Conservation (phyloP, 92 coral and sea anemone species). For the Bergia puertoricense region DNA sequence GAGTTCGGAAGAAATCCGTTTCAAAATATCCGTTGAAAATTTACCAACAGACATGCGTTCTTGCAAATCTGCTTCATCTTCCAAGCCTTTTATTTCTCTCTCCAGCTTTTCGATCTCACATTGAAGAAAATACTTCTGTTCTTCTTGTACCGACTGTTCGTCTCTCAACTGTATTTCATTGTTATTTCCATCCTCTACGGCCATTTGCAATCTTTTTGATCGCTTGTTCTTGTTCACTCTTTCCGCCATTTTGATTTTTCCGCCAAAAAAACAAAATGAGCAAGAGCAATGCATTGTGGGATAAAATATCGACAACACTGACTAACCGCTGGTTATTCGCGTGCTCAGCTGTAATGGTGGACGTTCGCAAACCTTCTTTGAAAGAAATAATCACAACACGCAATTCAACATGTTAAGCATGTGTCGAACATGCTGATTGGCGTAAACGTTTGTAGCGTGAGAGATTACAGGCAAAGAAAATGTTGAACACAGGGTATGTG, state of each 20-base stretch:
- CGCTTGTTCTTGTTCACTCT: slow-evolving; percentile 40
- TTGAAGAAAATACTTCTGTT: slow-evolving; percentile 56
- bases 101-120: slow-evolving; percentile 66
- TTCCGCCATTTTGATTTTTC: slow-evolving; percentile 74
- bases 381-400: too few species aligned
- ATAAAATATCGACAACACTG: not conserved
- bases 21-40: slow-evolving; percentile 50
- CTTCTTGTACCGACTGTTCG: slow-evolving; percentile 44
- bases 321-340: slow-evolving; percentile 36
- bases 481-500: slow-evolving; percentile 77
- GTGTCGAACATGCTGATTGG: slow-evolving; percentile 6
- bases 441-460: not conserved
- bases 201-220: slow-evolving; percentile 11
- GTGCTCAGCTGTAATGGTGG: slow-evolving; percentile 43
- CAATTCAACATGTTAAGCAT: not conserved
- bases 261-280: not conserved
- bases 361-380: not conserved
- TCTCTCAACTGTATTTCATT: slow-evolving; percentile 43
- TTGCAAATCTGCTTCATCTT: slow-evolving; percentile 60
- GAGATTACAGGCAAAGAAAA: not conserved
- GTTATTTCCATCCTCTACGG: slow-evolving; percentile 21
- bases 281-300: slow-evolving; percentile 9
- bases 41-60: slow-evolving; percentile 50
- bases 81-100: slow-evolving; percentile 66
- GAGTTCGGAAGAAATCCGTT: slow-evolving; percentile 41